These are phyloP conservation scores for Hoplostethus atlanticus DNA, from an alignment of 2,797 vertebrate species.

Conservation along the genomic window DNA sequence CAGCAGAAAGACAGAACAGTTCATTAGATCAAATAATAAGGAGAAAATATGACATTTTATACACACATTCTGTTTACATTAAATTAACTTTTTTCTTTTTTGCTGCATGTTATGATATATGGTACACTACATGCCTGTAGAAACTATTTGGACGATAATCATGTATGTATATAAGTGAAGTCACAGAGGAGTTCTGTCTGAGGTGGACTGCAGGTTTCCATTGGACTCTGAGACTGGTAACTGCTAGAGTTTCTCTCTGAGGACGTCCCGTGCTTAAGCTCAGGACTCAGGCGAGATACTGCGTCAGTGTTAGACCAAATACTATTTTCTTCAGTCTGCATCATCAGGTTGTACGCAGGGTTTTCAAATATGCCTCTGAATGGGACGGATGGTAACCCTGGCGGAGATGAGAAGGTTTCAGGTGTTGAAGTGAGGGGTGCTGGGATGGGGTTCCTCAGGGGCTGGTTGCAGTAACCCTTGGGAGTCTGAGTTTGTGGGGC, in stretches of 20 bases:
- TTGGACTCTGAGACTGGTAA: conserved; percentile 38
- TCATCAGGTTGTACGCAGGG: conserved; percentile 27
- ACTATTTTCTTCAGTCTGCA: conserved; percentile 45
- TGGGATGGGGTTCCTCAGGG: background rate
- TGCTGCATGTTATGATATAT: too few relatives aligned
- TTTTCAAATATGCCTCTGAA: conserved; percentile 31
- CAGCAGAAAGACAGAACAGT: too few relatives aligned
- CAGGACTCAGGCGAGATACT: conserved; percentile 46
- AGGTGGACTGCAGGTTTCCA: background rate
- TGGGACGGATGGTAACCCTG: conserved; percentile 1
- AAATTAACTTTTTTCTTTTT: too few relatives aligned
- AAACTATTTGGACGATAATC: background rate
- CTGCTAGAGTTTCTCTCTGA: background rate
- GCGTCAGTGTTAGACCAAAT: too few relatives aligned
- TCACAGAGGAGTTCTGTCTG: conserved; percentile 26
- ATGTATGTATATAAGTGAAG: conserved; percentile 23
- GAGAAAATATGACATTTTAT: too few relatives aligned
- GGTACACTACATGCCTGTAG: background rate
- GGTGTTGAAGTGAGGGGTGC: background rate
- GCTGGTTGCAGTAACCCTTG: conserved; percentile 19
- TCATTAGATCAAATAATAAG: too few relatives aligned
- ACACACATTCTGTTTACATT: too few relatives aligned
- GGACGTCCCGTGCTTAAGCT: background rate
- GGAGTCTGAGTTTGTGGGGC: background rate
- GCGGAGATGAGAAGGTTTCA: background rate